phyloP scores from a whole-genome alignment of 2,113 vertebrate species.

The Myiagra hebetior region DNA sequence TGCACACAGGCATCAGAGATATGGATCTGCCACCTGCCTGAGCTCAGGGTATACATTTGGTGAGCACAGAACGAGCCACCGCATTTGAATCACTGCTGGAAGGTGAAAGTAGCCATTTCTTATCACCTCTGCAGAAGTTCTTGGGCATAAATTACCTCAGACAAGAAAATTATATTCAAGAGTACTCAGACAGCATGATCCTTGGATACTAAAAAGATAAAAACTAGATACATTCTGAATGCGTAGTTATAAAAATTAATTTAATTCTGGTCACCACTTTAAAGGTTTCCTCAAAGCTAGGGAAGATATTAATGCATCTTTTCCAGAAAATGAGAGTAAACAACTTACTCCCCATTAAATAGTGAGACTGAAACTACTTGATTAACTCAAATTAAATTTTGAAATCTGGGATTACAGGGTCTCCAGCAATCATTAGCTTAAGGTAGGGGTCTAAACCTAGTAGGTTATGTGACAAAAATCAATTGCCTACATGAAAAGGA shows the following conservation, averaged over 20 bases:
- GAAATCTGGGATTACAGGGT: neutral
- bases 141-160: constrained; percentile 1
- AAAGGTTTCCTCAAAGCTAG: neutral
- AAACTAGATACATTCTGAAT: neutral
- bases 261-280: neutral
- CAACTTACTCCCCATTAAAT: neutral
- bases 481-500: neutral
- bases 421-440: neutral
- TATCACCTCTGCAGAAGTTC: neutral
- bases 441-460: neutral
- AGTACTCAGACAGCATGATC: neutral
- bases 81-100: neutral
- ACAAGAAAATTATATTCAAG: constrained; percentile 20
- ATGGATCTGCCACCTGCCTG: fast-evolving
- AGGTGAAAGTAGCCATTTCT: neutral
- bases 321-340: neutral
- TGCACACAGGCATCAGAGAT: neutral
- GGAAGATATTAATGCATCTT: neutral
- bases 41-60: neutral
- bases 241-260: neutral
- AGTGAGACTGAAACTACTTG: neutral
- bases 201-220: neutral
- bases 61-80: neutral
- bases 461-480: neutral
- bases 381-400: neutral